Conservation (phyloP, 2,113 vertebrate genomes). For the Budorcas taxicolor region DNA sequence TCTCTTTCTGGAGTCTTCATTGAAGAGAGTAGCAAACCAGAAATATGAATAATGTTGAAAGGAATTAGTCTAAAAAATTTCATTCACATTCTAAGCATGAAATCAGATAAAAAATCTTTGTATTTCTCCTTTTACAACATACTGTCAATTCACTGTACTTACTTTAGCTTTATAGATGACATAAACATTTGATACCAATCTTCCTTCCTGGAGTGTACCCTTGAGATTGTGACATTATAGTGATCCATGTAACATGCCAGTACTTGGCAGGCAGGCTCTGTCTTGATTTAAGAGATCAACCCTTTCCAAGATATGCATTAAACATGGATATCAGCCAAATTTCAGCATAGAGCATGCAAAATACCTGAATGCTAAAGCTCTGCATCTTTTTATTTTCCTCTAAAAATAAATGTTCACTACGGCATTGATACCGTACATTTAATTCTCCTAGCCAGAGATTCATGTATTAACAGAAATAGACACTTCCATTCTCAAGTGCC, state of each 20-base stretch:
- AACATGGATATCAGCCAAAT: conserved; percentile 27
- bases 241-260: conserved; percentile 44
- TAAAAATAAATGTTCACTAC: background rate
- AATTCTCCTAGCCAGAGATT: background rate
- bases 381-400: background rate
- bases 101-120: conserved; percentile 26
- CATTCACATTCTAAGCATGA: conserved; percentile 36
- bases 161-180: conserved; percentile 7
- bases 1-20: conserved; percentile 43
- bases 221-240: background rate
- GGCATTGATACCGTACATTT: background rate
- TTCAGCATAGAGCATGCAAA: conserved; percentile 23
- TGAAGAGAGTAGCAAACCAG: conserved; percentile 31
- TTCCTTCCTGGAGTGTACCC: background rate
- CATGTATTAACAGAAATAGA: background rate
- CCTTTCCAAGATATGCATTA: conserved; percentile 40
- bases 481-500: background rate
- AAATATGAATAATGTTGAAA: conserved; percentile 5
- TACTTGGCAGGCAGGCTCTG: conserved; percentile 4
- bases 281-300: conserved; percentile 36
- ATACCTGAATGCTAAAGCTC: conserved; percentile 19
- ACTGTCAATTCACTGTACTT: background rate
- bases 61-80: conserved; percentile 11
- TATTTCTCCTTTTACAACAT: conserved; percentile 7
- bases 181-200: conserved; percentile 36